Conservation (phyloP, 2,888 invertebrate genomes). For the Panopea generosa region DNA sequence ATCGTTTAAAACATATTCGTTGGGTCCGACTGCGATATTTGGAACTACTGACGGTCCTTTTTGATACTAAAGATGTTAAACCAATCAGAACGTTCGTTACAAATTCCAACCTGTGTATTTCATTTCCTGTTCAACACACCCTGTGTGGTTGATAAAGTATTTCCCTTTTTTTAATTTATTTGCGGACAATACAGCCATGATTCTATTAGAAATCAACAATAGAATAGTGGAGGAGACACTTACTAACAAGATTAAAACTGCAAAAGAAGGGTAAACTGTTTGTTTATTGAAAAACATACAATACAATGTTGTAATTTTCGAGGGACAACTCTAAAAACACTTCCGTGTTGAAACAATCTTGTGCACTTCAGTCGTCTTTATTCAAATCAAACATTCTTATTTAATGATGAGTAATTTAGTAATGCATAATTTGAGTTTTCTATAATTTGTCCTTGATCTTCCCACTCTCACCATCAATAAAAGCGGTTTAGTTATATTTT, state of each 20-base stretch:
- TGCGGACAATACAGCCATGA: conserved; percentile 80
- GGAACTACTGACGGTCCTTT: too few relatives aligned
- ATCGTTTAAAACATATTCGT: too few relatives aligned
- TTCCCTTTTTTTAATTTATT: background rate
- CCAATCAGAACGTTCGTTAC: background rate
- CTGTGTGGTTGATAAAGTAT: background rate
- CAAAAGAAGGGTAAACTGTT: conserved; percentile 94
- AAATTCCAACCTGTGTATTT: background rate
- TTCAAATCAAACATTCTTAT: too few relatives aligned
- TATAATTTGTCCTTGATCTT: too few relatives aligned
- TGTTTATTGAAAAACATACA: background rate
- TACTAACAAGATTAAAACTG: conserved; percentile 97
- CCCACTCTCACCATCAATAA: too few relatives aligned
- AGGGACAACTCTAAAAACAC: conserved; percentile 9
- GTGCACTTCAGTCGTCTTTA: too few relatives aligned
- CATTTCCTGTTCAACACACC: background rate
- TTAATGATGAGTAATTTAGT: too few relatives aligned
- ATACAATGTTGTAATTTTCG: too few relatives aligned
- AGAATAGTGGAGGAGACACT: conserved; percentile 99
- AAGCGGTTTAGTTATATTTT: too few relatives aligned
- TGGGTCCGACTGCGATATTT: too few relatives aligned
- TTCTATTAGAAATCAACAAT: conserved; percentile 97
- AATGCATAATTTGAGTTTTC: too few relatives aligned
- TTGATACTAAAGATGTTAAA: too few relatives aligned
- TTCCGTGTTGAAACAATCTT: conserved; percentile 37